These are phyloP conservation scores for Mohoua ochrocephala DNA, from an alignment of 2,113 vertebrate species.

Conservation along the genomic window DNA sequence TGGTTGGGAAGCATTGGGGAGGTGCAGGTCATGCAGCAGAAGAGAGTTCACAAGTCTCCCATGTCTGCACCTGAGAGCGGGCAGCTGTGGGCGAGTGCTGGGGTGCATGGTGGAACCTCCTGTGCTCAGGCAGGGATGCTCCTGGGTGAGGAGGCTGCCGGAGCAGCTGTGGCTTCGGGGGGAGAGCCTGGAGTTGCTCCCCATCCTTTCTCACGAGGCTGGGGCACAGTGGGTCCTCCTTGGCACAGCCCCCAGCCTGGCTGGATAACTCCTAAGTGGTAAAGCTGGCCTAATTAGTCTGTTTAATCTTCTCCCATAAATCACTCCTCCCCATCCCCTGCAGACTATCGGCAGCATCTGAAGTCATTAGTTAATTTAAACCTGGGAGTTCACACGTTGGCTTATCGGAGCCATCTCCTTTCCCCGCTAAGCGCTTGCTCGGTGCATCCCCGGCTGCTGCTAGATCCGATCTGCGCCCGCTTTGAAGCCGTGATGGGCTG, in stretches of 20 bases:
- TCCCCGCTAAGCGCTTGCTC: conserved; percentile 15
- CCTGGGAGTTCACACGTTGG: conserved; percentile 30
- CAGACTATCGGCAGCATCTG: conserved; percentile 56
- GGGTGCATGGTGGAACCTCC: background rate
- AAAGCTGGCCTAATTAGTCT: conserved; percentile 36
- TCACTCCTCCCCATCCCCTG: conserved; percentile 47
- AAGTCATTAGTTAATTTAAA: conserved; percentile 63
- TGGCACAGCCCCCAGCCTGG: background rate
- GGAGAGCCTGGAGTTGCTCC: background rate
- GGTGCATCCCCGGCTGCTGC: background rate
- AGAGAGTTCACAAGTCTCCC: background rate
- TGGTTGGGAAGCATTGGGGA: background rate
- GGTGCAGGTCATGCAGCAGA: background rate
- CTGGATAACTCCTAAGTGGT: background rate
- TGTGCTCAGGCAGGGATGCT: background rate
- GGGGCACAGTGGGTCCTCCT: background rate
- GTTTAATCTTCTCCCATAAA: conserved; percentile 56
- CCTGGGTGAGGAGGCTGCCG: background rate
- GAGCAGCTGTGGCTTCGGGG: rapidly evolving
- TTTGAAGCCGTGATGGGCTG: conserved; percentile 47
- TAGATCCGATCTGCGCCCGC: background rate
- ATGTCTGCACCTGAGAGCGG: background rate
- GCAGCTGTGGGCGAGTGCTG: background rate
- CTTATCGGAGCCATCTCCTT: conserved; percentile 38
- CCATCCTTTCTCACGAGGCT: background rate